Conservation (phyloP, 2,888 invertebrate genomes). For the Hirtodrosophila trivittata region DNA sequence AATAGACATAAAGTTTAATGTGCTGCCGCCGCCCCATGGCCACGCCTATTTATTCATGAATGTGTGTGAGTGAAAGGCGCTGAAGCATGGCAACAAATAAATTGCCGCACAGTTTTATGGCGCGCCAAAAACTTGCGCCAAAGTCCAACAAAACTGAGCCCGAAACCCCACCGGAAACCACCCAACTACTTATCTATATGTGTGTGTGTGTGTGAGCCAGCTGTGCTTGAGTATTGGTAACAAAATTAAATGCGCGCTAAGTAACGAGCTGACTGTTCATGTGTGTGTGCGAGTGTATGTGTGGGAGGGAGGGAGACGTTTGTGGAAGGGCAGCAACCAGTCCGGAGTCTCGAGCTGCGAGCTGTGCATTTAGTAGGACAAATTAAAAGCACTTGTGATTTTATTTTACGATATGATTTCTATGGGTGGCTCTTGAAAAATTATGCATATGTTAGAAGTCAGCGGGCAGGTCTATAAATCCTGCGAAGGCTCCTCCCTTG, state of each 20-base stretch:
- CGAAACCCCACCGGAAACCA: slow-evolving; percentile 18
- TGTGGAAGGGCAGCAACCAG: slow-evolving; percentile 5
- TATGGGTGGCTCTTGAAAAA: slow-evolving; percentile 69
- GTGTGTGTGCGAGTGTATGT: not conserved
- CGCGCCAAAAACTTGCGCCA: slow-evolving; percentile 55
- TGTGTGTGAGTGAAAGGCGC: slow-evolving; percentile 35
- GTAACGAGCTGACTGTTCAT: slow-evolving; percentile 55
- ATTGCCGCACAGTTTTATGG: slow-evolving; percentile 76
- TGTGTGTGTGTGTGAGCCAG: slow-evolving; percentile 9
- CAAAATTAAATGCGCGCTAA: slow-evolving; percentile 77
- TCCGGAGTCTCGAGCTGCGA: slow-evolving; percentile 9
- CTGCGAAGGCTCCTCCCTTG: slow-evolving; percentile 19
- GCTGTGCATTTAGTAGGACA: slow-evolving; percentile 65
- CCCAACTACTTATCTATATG: slow-evolving; percentile 23
- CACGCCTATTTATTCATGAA: slow-evolving; percentile 47
- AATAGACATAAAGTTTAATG: no score
- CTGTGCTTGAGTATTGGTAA: slow-evolving; percentile 57
- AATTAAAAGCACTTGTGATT: slow-evolving; percentile 78
- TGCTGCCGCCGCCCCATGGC: no score
- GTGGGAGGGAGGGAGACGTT: not conserved
- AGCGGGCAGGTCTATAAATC: slow-evolving; percentile 72
- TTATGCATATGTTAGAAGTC: slow-evolving; percentile 78
- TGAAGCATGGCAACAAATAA: slow-evolving; percentile 65
- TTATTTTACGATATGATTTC: slow-evolving; percentile 73
- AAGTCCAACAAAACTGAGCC: slow-evolving; percentile 14